Percentiles rank a stretch among this genome's conserved stretches.
These are phyloP conservation scores for Eupithecia pulchellata DNA, from an alignment of 2,888 invertebrate species.

Conservation along the genomic window DNA sequence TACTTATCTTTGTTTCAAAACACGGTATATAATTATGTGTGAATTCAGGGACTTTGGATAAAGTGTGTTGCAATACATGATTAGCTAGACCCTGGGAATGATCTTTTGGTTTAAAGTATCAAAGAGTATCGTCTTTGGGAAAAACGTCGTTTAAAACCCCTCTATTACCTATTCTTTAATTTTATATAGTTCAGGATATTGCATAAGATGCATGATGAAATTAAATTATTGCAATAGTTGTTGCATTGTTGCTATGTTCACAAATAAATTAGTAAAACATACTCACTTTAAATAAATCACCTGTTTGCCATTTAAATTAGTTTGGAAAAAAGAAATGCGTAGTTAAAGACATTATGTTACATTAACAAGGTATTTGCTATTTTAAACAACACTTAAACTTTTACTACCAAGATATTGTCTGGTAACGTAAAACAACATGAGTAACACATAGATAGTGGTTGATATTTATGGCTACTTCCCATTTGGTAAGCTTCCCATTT, in stretches of 20 bases:
- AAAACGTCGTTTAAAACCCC: not conserved
- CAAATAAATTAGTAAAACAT: not conserved
- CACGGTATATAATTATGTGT: slow-evolving; percentile 30
- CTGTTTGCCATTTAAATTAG: not conserved
- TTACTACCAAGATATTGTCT: not conserved
- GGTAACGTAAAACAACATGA: no score
- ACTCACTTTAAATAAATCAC: not conserved
- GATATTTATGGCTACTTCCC: no score
- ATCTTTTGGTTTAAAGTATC: slow-evolving; percentile 16
- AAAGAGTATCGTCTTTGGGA: slow-evolving; percentile 5
- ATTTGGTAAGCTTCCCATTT: no score
- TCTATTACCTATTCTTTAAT: not conserved
- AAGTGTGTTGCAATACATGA: slow-evolving; percentile 27
- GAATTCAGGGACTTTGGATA: slow-evolving; percentile 36
- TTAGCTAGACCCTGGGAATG: slow-evolving; percentile 15
- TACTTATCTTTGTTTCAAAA: slow-evolving; percentile 40
- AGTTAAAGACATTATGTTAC: not conserved
- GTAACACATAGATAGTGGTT: no score
- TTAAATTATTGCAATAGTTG: not conserved
- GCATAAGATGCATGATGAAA: not conserved
- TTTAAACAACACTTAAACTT: not conserved
- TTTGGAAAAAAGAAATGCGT: not conserved
- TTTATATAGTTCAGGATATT: no score
- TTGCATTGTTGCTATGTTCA: not conserved
- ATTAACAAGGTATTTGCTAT: not conserved